Base-by-base conservation (phyloP, 2,797 vertebrate genomes). In the Gouania willdenowi region DNA sequence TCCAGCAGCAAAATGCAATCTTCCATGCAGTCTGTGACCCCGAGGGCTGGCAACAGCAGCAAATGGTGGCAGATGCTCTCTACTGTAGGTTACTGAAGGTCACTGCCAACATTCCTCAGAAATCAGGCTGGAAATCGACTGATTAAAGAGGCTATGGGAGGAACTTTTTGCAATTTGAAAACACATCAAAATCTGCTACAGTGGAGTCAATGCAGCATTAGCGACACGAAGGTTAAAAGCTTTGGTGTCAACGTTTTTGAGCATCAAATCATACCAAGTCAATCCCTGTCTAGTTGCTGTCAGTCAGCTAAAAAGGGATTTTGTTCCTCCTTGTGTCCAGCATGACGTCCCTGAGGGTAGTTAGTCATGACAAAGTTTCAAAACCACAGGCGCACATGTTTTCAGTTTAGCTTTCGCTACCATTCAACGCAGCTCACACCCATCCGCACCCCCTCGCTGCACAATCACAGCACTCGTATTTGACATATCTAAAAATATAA, bases 341-440 rank as follows among this genome's bases (percentile, higher is more conserved):
- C 59, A 54, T 34, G 17, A 48, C 29, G 11, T 24, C 19, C 68
- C 73, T 65, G 45, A 44, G 77, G 59, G 70, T 71, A 69, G 71
- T 81, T 81, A 76, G 75, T 80, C 78, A 70, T 65, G 77, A 75
- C 73, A 76, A 68, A 51, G 14, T 42, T 49, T 55, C 58, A 70
- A 59, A 53, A 79, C 82, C 77, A 41, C 75, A 76, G 46, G 32
- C 46, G 60, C 77, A 84, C 74, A 85, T 88, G 85, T 78, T 85
- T 86, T 74, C 15, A 79, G 77, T 87, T 87, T 81, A 68, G 61
- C 39, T 22, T 25, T 49, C 11, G 72, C 80, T 84, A 83, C 84
- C 69, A 76, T 84, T 74, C 64, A 79, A 73, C 68, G 71, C 71
- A 74, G 50, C 54, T 75, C 70, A 62, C 72, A 81, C 71, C 63